Conservation (phyloP, 2,113 vertebrate species). For the Aldabrachelys gigantea region DNA sequence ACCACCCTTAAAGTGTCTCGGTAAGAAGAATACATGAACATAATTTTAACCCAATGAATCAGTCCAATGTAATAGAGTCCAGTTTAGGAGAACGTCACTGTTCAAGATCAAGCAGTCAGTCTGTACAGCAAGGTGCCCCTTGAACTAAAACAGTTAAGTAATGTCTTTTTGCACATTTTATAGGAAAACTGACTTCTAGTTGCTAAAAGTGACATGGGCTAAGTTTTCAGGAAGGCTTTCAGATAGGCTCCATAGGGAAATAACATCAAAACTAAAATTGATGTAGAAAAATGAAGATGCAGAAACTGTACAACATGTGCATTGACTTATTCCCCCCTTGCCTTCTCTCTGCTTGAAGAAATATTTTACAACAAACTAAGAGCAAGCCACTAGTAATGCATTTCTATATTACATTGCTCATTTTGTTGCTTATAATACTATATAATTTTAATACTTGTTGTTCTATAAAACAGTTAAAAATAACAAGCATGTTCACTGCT, state of each 20-base stretch:
- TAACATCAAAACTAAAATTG: conserved; percentile 50
- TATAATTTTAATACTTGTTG: neutral
- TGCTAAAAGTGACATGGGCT: conserved; percentile 34
- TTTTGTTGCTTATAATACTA: neutral
- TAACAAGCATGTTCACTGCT: accelerated
- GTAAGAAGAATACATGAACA: neutral
- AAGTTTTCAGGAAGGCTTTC: conserved; percentile 34
- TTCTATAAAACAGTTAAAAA: neutral
- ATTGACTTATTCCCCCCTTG: conserved; percentile 43
- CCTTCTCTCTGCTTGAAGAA: conserved; percentile 46
- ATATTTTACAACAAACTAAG: conserved; percentile 36
- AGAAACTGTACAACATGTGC: conserved; percentile 28
- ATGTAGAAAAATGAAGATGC: conserved; percentile 63
- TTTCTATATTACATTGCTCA: neutral
- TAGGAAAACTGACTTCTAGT: conserved; percentile 32
- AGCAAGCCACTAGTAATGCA: conserved; percentile 25
- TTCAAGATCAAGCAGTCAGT: neutral
- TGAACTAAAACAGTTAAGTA: conserved; percentile 3
- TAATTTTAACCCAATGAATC: conserved; percentile 4
- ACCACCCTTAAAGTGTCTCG: neutral
- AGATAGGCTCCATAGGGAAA: conserved; percentile 55
- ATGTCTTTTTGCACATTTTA: neutral
- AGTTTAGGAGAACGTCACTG: neutral
- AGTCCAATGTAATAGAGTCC: neutral
- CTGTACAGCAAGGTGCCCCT: neutral